Conservation (phyloP, 2,888 invertebrate species). For the Drosophila macrothrix region DNA sequence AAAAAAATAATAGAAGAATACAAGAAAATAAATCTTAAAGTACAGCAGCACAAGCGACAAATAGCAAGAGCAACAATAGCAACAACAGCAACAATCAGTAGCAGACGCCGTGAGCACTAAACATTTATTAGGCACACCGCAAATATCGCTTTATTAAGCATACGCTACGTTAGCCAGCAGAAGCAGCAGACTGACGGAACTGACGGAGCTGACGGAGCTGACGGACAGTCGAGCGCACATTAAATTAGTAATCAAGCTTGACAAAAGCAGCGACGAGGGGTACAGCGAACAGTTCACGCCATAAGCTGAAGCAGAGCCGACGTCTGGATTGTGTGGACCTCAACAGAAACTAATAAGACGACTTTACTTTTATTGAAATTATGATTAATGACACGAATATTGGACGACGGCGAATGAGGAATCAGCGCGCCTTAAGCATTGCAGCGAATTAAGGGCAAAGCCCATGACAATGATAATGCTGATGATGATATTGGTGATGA, state of each 20-base stretch:
- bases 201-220: conserved; percentile 8
- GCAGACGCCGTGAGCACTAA: conserved; percentile 33
- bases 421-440: conserved; percentile 38
- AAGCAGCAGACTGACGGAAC: conserved; percentile 8
- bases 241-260: conserved; percentile 72
- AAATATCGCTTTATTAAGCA: conserved; percentile 70
- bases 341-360: conserved; percentile 60
- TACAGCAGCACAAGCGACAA: conserved; percentile 15
- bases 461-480: conserved; percentile 34
- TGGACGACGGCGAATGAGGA: conserved; percentile 50
- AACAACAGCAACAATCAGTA: conserved; percentile 19
- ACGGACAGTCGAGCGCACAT: conserved; percentile 31
- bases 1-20: not conserved
- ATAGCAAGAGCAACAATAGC: conserved; percentile 24
- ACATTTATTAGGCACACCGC: conserved; percentile 55
- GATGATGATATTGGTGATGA: conserved; percentile 17
- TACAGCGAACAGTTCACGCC: conserved; percentile 20
- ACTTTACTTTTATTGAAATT: conserved; percentile 78
- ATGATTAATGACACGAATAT: conserved; percentile 80
- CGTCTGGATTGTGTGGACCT: conserved; percentile 15
- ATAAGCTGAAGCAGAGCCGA: conserved; percentile 41
- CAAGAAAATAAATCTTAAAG: conserved; percentile 31
- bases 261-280: conserved; percentile 50
- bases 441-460: conserved; percentile 56
- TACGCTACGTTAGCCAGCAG: conserved; percentile 51